phyloP scores from a whole-genome alignment of 2,888 invertebrate genomes.

The Molanna angustata region DNA sequence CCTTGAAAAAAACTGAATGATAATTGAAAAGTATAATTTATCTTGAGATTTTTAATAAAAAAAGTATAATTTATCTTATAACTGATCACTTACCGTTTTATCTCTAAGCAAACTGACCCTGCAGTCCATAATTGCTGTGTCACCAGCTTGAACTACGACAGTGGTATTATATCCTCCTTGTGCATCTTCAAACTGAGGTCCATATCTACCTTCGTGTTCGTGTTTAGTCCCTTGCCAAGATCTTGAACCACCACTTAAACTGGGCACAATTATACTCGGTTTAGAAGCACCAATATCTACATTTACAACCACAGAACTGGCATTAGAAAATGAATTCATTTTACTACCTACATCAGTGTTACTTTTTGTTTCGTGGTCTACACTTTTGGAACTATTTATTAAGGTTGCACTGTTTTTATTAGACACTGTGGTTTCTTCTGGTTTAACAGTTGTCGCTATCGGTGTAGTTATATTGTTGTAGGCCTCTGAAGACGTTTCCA shows the following conservation, averaged over 20 bases:
- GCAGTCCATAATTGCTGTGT: slow-evolving; percentile 58
- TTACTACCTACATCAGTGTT: slow-evolving; percentile 8
- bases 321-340: slow-evolving; percentile 2
- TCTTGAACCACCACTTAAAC: slow-evolving; percentile 3
- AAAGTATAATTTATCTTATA: too few species aligned
- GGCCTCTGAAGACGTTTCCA: slow-evolving; percentile 1
- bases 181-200: slow-evolving; percentile 56
- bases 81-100: slow-evolving; percentile 62
- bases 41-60: too few species aligned
- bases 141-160: slow-evolving; percentile 61
- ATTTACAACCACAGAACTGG: slow-evolving; percentile 11
- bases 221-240: slow-evolving; percentile 31
- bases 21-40: too few species aligned
- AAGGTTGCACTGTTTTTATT: neutral
- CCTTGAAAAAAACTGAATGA: too few species aligned
- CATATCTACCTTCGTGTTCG: slow-evolving; percentile 51
- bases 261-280: slow-evolving; percentile 8
- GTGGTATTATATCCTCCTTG: slow-evolving; percentile 51
- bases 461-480: neutral
- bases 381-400: slow-evolving; percentile 7
- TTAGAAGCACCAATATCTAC: slow-evolving; percentile 2
- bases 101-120: slow-evolving; percentile 60
- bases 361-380: slow-evolving; percentile 5
- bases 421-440: neutral
- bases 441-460: neutral